Evolutionary conservation across 2,113 vertebrate genomes (phyloP), one percentile per base, ranked within the genome.

Genomic region (Bolborhynchus lineola): DNA sequence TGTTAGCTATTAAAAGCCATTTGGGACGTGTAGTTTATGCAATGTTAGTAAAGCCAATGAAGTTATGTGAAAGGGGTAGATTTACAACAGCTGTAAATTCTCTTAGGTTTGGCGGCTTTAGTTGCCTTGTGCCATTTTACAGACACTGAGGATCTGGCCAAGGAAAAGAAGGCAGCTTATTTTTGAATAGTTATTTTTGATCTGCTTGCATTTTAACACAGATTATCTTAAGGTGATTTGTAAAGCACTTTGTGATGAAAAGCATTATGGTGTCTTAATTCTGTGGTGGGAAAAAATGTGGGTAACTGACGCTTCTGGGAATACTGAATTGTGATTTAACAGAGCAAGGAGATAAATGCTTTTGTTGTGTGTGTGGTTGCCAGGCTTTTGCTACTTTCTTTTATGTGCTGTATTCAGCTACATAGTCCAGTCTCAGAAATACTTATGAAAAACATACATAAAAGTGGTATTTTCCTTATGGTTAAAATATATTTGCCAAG

Each of bases 161-260:
- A 47, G 55, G 53, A 26, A 53, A 35, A 33, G 67, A 5, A 14
- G 19, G 57, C 75, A 68, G 39, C 9, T 39, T 16, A 29, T 10
- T 68, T 85, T 82, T 55, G 11, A 23, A 24, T 59, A 77, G n/a
- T 25, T 70, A 9, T 7, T 16, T 92, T 91, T 57, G 35, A 11
- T 68, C n/a, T 82, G 62, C 3, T 25, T 86, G 41, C 65, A 3
- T 76, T 62, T 80, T 26, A 70, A 46, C 46, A 49, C 21, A n/a
- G 47, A 19, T 87, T 82, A 19, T 74, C 53, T 88, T 55, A 20
- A n/a, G 55, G 28, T 59, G 62, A 31, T 97, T 96, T 96, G 90
- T 96, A 94, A 93, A 97, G 93, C 95, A 94, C 95, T 95, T 93
- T 94, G 96, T 46, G 92, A 83, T 92, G 71, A 80, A 86, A 82